These are phyloP conservation scores for Enteromius paludinosus DNA, from an alignment of 2,797 vertebrate species.

Conservation along the genomic window DNA sequence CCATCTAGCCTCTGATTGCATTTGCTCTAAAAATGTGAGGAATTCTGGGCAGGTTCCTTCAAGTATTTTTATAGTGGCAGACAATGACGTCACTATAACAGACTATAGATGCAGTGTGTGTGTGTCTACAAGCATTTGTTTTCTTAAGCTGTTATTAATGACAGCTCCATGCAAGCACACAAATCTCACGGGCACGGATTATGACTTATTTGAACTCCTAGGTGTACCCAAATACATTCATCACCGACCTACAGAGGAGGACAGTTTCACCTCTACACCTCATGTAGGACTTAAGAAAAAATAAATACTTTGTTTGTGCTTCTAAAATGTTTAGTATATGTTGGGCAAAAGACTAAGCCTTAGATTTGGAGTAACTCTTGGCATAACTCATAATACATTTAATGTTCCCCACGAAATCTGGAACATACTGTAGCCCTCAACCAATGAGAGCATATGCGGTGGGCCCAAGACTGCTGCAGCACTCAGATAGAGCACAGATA, in stretches of 20 bases:
- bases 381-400: slow-evolving; percentile 34
- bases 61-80: slow-evolving; percentile 46
- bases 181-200: slow-evolving; percentile 45
- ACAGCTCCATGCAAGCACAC: slow-evolving; percentile 50
- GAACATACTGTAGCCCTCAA: background rate
- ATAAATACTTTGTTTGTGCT: slow-evolving; percentile 24
- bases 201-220: slow-evolving; percentile 55
- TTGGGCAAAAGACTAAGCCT: slow-evolving; percentile 39
- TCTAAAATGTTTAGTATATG: slow-evolving; percentile 48
- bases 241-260: slow-evolving; percentile 39
- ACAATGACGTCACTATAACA: slow-evolving; percentile 46
- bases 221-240: slow-evolving; percentile 42
- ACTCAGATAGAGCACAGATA: too few relatives aligned
- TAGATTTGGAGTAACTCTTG: slow-evolving; percentile 28
- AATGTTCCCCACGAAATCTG: slow-evolving; percentile 42
- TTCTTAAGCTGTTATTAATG: slow-evolving; percentile 61
- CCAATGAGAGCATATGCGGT: background rate
- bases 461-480: background rate
- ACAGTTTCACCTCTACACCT: slow-evolving; percentile 45
- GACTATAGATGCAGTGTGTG: slow-evolving; percentile 42
- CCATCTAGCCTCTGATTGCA: slow-evolving; percentile 18
- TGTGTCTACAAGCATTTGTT: slow-evolving; percentile 35
- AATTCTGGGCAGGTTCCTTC: slow-evolving; percentile 49
- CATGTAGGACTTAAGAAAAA: slow-evolving; percentile 39
- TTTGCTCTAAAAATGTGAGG: slow-evolving; percentile 38